phyloP scores from a whole-genome alignment of 2,797 vertebrate genomes.

The Menidia menidia region DNA sequence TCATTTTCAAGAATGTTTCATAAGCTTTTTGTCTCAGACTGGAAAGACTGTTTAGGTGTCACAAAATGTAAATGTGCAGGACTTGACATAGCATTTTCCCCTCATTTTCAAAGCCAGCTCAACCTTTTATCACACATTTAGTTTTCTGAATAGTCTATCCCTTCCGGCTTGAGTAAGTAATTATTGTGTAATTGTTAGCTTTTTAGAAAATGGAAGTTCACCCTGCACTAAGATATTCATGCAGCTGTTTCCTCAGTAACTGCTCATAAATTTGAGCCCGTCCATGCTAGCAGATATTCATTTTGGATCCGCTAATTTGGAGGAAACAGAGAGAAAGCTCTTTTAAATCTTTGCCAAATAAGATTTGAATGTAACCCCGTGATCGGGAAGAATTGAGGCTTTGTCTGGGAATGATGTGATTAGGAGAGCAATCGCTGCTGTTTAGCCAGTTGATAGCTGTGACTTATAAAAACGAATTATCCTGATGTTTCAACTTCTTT shows the following conservation, averaged over 20 bases:
- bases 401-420: constrained; percentile 44
- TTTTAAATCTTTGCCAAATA: neutral
- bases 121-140: neutral
- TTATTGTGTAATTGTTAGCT: neutral
- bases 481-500: neutral
- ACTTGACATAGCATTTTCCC: neutral
- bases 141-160: neutral
- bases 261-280: neutral
- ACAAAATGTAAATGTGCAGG: neutral
- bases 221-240: no score
- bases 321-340: neutral
- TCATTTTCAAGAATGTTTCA: neutral
- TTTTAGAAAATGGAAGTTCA: neutral
- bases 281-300: neutral
- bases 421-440: constrained; percentile 22
- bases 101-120: no score
- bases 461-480: neutral
- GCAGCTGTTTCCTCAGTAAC: neutral
- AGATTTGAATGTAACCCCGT: constrained; percentile 15
- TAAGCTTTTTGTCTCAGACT: neutral
- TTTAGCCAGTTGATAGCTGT: constrained; percentile 13
- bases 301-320: neutral
- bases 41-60: neutral
- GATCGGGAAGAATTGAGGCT: constrained; percentile 5
- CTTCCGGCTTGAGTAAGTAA: neutral